A percentile compares a stretch with the other conserved stretches of the same genome.
These are phyloP conservation scores for Xylota sylvarum DNA, from an alignment of 2,888 invertebrate species.

Conservation along the genomic window DNA sequence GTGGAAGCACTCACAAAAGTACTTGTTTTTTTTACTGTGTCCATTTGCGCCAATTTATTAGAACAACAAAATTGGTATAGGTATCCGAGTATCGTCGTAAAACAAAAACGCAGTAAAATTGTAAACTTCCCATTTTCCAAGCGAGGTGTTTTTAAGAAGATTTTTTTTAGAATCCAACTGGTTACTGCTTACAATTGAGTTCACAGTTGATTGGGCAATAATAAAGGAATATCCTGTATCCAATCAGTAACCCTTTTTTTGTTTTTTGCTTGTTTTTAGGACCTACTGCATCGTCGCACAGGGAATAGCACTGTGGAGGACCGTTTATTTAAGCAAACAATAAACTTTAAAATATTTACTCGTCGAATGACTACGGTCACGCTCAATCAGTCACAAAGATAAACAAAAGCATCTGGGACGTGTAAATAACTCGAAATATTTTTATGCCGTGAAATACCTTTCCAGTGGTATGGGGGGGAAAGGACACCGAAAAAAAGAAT, in stretches of 20 bases:
- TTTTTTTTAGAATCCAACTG: conserved; percentile 25
- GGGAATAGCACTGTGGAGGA: background rate
- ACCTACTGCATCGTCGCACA: background rate
- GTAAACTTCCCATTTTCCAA: conserved; percentile 32
- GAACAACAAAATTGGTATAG: background rate
- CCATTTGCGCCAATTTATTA: conserved; percentile 1
- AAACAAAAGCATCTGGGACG: conserved; percentile 76
- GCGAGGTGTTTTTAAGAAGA: conserved; percentile 4
- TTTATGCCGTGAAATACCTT: conserved; percentile 24
- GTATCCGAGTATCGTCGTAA: background rate
- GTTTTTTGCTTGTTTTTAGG: conserved; percentile 19
- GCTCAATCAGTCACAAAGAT: conserved; percentile 75
- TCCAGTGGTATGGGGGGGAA: conserved; percentile 2
- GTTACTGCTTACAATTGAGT: conserved; percentile 27
- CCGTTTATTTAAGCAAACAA: conserved; percentile 72
- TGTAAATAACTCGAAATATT: conserved; percentile 66
- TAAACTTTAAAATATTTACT: conserved; percentile 70
- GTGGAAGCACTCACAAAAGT: background rate
- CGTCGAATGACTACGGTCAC: conserved; percentile 62
- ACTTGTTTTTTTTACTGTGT: background rate
- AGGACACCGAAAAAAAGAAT: conserved; percentile 45
- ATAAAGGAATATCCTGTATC: conserved; percentile 52
- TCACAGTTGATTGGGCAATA: conserved; percentile 64
- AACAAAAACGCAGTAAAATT: conserved; percentile 26
- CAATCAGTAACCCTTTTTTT: conserved; percentile 62